These are phyloP conservation scores for roundworm (Caenorhabditis elegans) DNA, from an alignment of 1,140 invertebrate species.

Conservation along the genomic window DNA sequence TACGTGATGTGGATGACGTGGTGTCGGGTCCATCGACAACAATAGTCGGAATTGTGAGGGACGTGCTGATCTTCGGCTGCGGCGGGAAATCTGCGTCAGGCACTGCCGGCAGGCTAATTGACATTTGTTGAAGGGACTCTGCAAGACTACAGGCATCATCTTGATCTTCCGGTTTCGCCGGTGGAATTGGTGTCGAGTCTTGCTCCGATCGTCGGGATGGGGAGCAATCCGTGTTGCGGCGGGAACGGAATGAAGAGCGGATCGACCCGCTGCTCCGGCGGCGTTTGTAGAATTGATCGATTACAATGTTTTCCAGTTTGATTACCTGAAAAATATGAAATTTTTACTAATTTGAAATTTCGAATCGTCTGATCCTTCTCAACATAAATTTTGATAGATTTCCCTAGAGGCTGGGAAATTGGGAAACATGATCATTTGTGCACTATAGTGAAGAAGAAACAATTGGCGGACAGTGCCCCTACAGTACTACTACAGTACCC, in stretches of 20 bases:
- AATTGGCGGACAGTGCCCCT: too few species aligned
- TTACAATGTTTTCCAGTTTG: conserved; percentile 41
- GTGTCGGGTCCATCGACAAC: not conserved
- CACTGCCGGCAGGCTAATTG: not conserved
- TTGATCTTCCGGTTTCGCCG: not conserved
- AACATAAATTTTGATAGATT: too few species aligned
- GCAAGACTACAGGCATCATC: not conserved
- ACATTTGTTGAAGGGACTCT: not conserved
- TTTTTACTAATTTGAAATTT: too few species aligned
- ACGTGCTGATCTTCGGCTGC: not conserved
- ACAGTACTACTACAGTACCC: too few species aligned
- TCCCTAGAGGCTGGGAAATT: too few species aligned
- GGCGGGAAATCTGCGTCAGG: not conserved
- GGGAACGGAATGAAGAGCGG: conserved; percentile 27
- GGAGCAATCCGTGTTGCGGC: conserved; percentile 17
- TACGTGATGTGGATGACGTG: not conserved
- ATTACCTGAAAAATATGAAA: conserved; percentile 37
- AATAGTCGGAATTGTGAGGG: not conserved
- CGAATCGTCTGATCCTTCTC: too few species aligned
- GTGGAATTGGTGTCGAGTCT: not conserved
- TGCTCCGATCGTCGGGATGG: conserved; percentile 19
- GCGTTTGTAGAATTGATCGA: conserved; percentile 43
- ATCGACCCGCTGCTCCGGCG: conserved; percentile 33
- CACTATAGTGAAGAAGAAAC: too few species aligned
- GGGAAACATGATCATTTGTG: too few species aligned